Evolutionary conservation across 2,888 invertebrate genomes (phyloP), one percentile per base, ranked within the genome.

Genomic region (Drosophila fungiperda): DNA sequence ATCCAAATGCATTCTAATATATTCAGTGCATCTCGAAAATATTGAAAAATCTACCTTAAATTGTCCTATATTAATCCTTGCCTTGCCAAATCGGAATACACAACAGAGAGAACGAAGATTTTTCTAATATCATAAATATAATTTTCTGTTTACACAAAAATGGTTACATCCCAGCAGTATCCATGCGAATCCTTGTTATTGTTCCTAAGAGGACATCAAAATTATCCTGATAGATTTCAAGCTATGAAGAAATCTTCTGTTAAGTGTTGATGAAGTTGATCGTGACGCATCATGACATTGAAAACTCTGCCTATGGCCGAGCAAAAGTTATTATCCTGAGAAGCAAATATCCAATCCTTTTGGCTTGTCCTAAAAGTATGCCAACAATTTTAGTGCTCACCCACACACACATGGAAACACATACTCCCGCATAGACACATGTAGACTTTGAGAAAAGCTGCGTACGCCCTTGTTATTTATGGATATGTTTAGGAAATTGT

Each of bases 401-500:
- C 12, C 23, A 17, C 40, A n/a, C n/a, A 9, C 38, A 17, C 17
- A n/a, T 26, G 5, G 26, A 26, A 4, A 26, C 17, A n/a, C 3
- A 17, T 17, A 8, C 38, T 26, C 26, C 26, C 26, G 26, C 26
- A 26, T 23, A 23, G 23, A 17, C 11, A 42, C 42, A 11, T 42
- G 42, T 45, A 45, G 23, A 15, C 23, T 54, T 17, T 32, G 11
- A 54, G 17, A 54, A 36, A 36, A 36, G 11, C n/a, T 26, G 35
- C 8, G 26, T 11, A 12, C n/a, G n/a, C 7, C 17, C 26, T 33
- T 49, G 11, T 29, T 50, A 6, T 45, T 11, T 53, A 40, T 38
- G 55, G 35, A 68, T 58, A 50, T 68, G 58, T 73, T 57, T 69
- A 69, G 61, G 76, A 80, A 71, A 66, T 66, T 60, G 58, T 77